phyloP scores from a whole-genome alignment of 2,113 vertebrate genomes.

The Gavia stellata region DNA sequence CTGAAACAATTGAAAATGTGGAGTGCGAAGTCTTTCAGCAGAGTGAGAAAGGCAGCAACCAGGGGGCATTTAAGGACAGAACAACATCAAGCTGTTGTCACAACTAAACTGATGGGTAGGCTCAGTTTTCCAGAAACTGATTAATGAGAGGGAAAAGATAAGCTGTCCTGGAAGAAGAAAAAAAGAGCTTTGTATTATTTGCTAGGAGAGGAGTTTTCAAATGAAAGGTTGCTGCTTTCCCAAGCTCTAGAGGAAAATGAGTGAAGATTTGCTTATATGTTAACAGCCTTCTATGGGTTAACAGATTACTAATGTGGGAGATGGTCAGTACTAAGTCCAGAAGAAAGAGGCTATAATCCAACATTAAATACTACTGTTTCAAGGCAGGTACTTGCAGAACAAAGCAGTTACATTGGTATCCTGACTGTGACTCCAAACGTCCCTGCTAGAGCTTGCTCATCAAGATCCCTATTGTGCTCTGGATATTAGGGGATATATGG shows the following conservation, averaged over 20 bases:
- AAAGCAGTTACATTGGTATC: background rate
- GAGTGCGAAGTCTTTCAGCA: background rate
- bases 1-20: background rate
- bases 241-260: background rate
- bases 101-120: background rate
- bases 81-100: background rate
- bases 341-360: background rate
- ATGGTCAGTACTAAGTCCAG: background rate
- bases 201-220: background rate
- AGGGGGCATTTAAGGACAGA: background rate
- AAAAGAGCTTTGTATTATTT: background rate
- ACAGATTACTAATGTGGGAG: background rate
- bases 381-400: background rate
- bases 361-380: background rate
- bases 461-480: background rate
- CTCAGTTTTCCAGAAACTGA: background rate
- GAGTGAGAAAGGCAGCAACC: background rate
- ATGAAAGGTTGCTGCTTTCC: background rate
- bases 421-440: background rate
- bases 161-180: background rate
- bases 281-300: background rate
- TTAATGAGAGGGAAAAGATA: background rate
- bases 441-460: background rate
- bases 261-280: background rate
- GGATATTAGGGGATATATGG: background rate